Evolutionary conservation across 2,888 invertebrate species (phyloP).

Genomic region (Fragum fragum): DNA sequence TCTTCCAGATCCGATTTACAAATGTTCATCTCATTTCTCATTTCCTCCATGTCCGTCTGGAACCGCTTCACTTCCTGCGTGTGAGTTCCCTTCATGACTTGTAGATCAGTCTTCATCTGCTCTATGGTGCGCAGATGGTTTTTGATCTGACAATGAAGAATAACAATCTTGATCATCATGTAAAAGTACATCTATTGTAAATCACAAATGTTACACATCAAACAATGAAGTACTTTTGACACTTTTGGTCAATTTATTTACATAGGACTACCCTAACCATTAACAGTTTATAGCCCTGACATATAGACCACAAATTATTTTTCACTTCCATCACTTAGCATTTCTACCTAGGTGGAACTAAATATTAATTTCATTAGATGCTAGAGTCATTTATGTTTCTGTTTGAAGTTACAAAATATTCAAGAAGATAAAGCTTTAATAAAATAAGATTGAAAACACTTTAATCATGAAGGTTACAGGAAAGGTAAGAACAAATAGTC

Average conservation of each 20-base stretch:
- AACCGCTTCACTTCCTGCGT: constrained; percentile 80
- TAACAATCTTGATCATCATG: constrained; percentile 11
- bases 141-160: constrained; percentile 73
- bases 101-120: constrained; percentile 83
- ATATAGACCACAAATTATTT: too few species aligned
- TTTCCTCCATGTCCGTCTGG: constrained; percentile 78
- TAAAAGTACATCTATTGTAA: background rate
- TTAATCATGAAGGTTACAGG: too few species aligned
- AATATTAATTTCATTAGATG: too few species aligned
- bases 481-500: too few species aligned
- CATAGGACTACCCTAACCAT: background rate
- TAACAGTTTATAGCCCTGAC: too few species aligned
- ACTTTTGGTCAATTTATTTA: background rate
- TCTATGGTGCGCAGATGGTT: constrained; percentile 83
- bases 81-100: constrained; percentile 76
- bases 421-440: too few species aligned
- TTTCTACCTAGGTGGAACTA: too few species aligned
- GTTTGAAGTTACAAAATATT: too few species aligned
- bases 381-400: too few species aligned
- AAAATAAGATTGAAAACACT: too few species aligned
- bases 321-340: too few species aligned
- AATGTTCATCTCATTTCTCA: constrained; percentile 76
- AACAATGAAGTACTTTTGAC: background rate
- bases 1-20: constrained; percentile 77
- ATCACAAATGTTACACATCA: too few species aligned